Evolutionary conservation across 2,888 invertebrate species (phyloP).

Genomic region (Prosopocoilus inquinatus): DNA sequence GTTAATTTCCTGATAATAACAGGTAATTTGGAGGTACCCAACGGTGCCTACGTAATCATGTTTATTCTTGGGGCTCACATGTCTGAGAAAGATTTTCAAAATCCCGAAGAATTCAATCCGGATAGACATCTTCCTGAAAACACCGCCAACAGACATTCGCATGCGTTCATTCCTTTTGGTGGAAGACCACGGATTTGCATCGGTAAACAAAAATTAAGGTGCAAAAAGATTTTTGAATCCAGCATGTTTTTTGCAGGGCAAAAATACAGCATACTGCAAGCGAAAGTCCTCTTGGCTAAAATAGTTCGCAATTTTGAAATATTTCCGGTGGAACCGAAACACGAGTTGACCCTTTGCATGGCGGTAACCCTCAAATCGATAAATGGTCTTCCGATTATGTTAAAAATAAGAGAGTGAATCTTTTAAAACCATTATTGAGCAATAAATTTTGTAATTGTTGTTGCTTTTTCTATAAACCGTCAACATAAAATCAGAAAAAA

Average conservation of each 20-base stretch:
- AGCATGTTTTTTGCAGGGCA: no score
- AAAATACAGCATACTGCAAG: no score
- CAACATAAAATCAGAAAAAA: no score
- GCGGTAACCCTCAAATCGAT: constrained; percentile 13
- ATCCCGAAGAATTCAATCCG: constrained; percentile 24
- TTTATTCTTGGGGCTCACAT: constrained; percentile 14
- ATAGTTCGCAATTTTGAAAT: no score
- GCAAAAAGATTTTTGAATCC: no score
- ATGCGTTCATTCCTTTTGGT: constrained; percentile 1
- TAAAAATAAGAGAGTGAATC: neutral
- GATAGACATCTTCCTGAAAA: constrained; percentile 19
- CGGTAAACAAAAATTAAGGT: neutral
- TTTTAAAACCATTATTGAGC: no score
- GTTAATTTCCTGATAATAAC: no score
- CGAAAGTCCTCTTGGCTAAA: no score
- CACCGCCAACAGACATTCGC: neutral
- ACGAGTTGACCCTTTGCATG: neutral
- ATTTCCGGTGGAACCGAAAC: constrained; percentile 1
- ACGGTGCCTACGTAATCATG: no score
- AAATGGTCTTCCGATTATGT: constrained; percentile 15
- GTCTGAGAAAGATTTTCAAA: constrained; percentile 13
- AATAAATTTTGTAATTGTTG: no score
- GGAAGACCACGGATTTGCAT: constrained; percentile 3
- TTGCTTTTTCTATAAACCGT: no score
- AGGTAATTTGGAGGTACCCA: no score